Conservation (phyloP, 2,888 invertebrate species). For the Eristalinus aeneus region DNA sequence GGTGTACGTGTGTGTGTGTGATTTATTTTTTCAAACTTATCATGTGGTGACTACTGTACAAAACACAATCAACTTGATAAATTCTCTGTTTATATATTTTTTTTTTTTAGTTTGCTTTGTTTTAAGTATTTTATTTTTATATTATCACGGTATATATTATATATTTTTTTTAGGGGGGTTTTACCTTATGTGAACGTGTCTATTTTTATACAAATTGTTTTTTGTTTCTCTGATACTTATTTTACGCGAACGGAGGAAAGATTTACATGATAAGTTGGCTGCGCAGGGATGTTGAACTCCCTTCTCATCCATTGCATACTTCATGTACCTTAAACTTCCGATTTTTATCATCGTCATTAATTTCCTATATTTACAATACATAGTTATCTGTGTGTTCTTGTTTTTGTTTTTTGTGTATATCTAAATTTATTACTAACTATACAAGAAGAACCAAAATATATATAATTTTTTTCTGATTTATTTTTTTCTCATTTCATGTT, state of each 20-base stretch:
- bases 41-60: conserved; percentile 66
- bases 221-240: conserved; percentile 21
- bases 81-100: conserved; percentile 52
- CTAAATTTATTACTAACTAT: conserved; percentile 76
- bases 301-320: conserved; percentile 36
- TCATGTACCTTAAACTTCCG: conserved; percentile 44
- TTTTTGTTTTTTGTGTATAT: conserved; percentile 38
- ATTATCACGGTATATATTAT: conserved; percentile 66
- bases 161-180: conserved; percentile 43
- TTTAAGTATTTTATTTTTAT: conserved; percentile 73
- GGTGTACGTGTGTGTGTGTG: not conserved
- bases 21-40: conserved; percentile 59
- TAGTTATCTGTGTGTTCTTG: conserved; percentile 48
- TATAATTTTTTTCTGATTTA: conserved; percentile 36
- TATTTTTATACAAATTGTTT: conserved; percentile 43
- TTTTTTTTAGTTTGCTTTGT: conserved; percentile 49
- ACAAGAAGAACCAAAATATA: conserved; percentile 75
- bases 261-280: conserved; percentile 72
- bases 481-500: conserved; percentile 16
- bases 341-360: conserved; percentile 28
- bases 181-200: conserved; percentile 44
- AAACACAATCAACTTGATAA: conserved; percentile 63
- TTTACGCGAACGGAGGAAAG: conserved; percentile 66
- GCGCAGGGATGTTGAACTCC: conserved; percentile 39
- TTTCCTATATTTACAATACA: conserved; percentile 67